Percentiles rank a stretch among this genome's conserved stretches.
Conservation (phyloP, 1,140 invertebrate genomes). For the Apis dorsata region DNA sequence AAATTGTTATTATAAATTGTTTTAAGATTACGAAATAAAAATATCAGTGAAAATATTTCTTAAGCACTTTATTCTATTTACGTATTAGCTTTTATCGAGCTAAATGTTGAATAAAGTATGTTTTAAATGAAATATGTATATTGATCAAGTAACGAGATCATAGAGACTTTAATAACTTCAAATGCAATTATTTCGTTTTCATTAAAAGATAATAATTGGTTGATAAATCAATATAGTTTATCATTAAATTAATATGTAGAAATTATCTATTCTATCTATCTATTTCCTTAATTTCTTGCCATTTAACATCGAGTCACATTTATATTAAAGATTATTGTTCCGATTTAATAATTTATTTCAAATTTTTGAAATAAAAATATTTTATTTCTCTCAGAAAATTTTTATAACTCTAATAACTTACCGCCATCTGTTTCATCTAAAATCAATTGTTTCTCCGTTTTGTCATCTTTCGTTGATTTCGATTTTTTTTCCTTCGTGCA, state of each 20-base stretch:
- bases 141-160: not conserved
- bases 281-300: too few species aligned
- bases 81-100: not conserved
- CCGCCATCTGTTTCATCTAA: not conserved
- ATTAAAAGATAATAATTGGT: not conserved
- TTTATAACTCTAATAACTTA: not conserved
- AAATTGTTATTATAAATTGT: slow-evolving; percentile 16
- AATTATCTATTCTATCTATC: too few species aligned
- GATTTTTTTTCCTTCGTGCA: slow-evolving; percentile 54
- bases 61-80: not conserved
- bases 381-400: not conserved
- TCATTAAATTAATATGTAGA: not conserved
- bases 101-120: not conserved
- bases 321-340: too few species aligned
- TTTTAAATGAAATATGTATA: too few species aligned
- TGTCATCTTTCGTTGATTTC: slow-evolving; percentile 20
- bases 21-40: slow-evolving; percentile 27
- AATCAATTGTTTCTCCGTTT: slow-evolving; percentile 31
- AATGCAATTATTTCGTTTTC: not conserved
- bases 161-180: not conserved
- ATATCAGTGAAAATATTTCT: not conserved
- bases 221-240: not conserved
- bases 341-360: too few species aligned
- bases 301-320: too few species aligned
- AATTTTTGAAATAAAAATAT: not conserved